phyloP scores from a whole-genome alignment of 2,113 vertebrate species.

The Hemichromis elongatus region DNA sequence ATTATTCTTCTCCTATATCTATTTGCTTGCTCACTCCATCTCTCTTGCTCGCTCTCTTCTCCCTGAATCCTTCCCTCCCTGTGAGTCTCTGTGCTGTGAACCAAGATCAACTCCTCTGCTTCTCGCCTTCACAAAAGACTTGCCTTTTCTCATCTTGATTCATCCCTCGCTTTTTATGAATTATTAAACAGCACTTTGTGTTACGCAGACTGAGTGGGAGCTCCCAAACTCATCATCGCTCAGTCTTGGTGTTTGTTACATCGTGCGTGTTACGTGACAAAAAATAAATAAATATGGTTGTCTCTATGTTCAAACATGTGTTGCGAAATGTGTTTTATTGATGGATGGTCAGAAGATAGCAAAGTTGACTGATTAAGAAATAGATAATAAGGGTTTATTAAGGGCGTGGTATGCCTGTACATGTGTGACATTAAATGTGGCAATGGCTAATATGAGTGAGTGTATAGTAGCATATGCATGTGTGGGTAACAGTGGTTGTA shows the following conservation, averaged over 20 bases:
- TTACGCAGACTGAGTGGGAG: conserved; percentile 47
- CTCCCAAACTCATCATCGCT: conserved; percentile 44
- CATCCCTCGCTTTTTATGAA: conserved; percentile 64
- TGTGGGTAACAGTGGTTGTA: background rate
- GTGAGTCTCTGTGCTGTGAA: conserved; percentile 27
- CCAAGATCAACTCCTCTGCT: conserved; percentile 50
- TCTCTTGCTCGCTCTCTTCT: background rate
- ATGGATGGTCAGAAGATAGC: background rate
- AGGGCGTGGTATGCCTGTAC: background rate
- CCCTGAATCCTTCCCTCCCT: conserved; percentile 11
- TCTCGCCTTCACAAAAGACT: conserved; percentile 58
- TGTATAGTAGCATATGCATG: background rate
- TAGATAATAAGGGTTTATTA: background rate
- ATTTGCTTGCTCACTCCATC: conserved; percentile 6
- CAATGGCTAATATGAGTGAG: background rate
- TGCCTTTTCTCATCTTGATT: conserved; percentile 50
- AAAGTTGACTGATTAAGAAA: background rate
- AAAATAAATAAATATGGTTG: background rate
- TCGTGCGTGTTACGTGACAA: background rate
- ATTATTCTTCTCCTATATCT: conserved; percentile 30
- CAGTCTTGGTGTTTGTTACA: conserved; percentile 23
- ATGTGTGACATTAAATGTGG: background rate
- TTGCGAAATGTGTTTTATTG: background rate
- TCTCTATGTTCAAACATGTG: background rate
- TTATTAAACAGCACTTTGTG: conserved; percentile 66